Conservation (phyloP, 2,888 invertebrate species). For the Crepidodera aurea region DNA sequence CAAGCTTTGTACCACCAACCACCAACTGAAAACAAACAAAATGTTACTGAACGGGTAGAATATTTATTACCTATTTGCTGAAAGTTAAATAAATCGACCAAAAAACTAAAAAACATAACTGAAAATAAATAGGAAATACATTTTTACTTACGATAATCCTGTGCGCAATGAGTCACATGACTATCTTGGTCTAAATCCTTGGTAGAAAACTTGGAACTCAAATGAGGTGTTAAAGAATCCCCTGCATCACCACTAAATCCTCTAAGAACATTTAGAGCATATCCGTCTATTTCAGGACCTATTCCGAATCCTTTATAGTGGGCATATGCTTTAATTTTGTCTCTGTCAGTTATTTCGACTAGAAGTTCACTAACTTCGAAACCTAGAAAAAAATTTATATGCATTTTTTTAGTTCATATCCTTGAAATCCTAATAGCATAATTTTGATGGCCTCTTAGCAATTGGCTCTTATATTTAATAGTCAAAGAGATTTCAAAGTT, state of each 20-base stretch:
- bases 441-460: no score
- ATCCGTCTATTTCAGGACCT: conserved; percentile 19
- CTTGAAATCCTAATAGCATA: background rate
- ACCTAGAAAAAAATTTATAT: background rate
- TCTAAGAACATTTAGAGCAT: conserved; percentile 10
- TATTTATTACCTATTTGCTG: no score
- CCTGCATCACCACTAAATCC: conserved; percentile 20
- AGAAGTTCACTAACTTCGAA: conserved; percentile 52
- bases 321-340: conserved; percentile 14
- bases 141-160: conserved; percentile 3
- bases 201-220: conserved; percentile 9
- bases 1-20: conserved; percentile 25
- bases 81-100: no score
- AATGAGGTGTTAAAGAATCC: conserved; percentile 11
- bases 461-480: no score
- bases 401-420: background rate
- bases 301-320: conserved; percentile 14
- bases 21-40: background rate
- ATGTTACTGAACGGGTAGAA: no score
- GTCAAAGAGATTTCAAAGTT: no score
- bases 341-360: conserved; percentile 20
- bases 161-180: background rate
- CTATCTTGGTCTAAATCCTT: conserved; percentile 19
- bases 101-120: background rate
- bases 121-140: background rate